phyloP scores from a whole-genome alignment of 2,113 vertebrate genomes.

The Gavialis gangeticus region DNA sequence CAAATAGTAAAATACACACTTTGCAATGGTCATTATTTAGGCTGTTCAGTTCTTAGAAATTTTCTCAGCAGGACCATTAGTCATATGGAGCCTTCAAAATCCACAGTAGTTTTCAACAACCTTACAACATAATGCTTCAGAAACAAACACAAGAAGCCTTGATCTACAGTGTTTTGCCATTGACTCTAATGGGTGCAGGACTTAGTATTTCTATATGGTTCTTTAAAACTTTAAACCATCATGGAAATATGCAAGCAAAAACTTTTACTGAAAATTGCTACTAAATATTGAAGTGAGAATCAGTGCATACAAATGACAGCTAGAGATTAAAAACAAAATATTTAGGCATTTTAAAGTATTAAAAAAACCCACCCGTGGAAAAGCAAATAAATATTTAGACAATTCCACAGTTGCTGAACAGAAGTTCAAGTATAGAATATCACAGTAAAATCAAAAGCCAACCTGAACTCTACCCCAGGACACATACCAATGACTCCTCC shows the following conservation, averaged over 20 bases:
- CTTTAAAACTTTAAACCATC: fast-evolving
- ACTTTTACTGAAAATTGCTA: neutral
- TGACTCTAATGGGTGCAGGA: neutral
- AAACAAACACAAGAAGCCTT: neutral
- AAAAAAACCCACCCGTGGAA: neutral
- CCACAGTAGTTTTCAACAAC: neutral
- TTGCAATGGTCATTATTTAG: neutral
- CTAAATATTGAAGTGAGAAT: neutral
- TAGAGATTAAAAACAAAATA: neutral
- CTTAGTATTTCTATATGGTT: neutral
- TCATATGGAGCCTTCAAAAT: neutral
- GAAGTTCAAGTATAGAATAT: constrained; percentile 35
- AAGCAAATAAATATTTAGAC: constrained; percentile 2
- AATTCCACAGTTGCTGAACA: neutral
- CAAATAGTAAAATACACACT: no score
- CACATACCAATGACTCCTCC: constrained; percentile 3
- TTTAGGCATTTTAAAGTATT: neutral
- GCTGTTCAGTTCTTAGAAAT: neutral
- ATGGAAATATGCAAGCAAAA: neutral
- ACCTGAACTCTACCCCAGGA: neutral
- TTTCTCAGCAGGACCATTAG: neutral
- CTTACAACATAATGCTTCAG: neutral
- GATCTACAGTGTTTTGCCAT: neutral
- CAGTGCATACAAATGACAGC: neutral
- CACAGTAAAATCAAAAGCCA: constrained; percentile 25